Evolutionary conservation across 1,140 invertebrate genomes (phyloP), one percentile per base, ranked within the genome.

Genomic region (Pollicipes pollicipes): DNA sequence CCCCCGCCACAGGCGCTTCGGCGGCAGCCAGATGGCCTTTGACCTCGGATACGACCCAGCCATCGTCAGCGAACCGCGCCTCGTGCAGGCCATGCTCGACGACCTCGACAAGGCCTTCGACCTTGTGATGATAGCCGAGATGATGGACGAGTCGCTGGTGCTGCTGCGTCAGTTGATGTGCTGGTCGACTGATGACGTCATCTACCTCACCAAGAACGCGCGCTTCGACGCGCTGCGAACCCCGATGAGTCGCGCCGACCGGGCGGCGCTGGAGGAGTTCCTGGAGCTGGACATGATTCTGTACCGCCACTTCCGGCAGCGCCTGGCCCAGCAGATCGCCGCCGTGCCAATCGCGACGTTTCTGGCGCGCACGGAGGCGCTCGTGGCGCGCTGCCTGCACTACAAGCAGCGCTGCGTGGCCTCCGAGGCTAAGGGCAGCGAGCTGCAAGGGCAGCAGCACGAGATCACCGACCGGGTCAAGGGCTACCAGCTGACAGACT

Each of bases 121-220:
- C 72, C 74, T 84, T 3, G 79, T 84, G 10, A 79, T 84, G 78
- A 80, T 84, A 27, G 75, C 80, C 2, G 83, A 84, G 74, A 78
- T 78, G 71, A 81, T 84, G 75, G 82, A 84, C 69, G 81, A 82
- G 72, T 84, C 83, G 3, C 72, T 84, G 6, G 76, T 84, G 45
- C 75, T 84, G 2, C 75, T 84, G 30, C 76, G 76, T 28, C 75
- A 83, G 69, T 71, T 80, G 21, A 76, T 84, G 66, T 81, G 80
- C 69, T 84, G 83, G 83, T 76, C 77, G 32, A 70, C 80, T 6
- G 77, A 81, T 67, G 78, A 83, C 71, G 75, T 84, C 8, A 72
- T 81, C 0, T 80, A 78, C 68, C 75, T 82, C 30, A 77, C 73
- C 29, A 70, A 79, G 13, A 82, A 82, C 71, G 75, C 76, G 3